These are phyloP conservation scores for Phataginus tricuspis DNA, from an alignment of 2,797 vertebrate genomes.

Conservation along the genomic window DNA sequence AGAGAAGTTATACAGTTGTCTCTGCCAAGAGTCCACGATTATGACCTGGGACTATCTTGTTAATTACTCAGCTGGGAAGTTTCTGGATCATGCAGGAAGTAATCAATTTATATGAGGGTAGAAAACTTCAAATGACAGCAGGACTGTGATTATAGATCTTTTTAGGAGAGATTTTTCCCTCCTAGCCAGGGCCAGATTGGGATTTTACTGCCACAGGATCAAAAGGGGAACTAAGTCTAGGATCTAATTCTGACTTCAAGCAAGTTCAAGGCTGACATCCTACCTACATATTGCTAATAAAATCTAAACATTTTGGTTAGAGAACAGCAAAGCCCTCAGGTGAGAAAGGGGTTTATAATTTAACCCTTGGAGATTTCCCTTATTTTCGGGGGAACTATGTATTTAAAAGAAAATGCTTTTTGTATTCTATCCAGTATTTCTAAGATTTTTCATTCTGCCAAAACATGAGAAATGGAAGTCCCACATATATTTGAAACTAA, in stretches of 20 bases:
- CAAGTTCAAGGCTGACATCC: not conserved
- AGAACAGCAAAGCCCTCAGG: not conserved
- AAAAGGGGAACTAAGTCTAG: not conserved
- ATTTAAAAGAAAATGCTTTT: slow-evolving; percentile 29
- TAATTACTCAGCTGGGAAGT: not conserved
- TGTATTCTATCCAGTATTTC: slow-evolving; percentile 17
- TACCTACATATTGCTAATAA: not conserved
- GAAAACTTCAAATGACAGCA: too few species aligned
- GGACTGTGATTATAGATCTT: not conserved
- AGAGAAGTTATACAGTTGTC: not conserved
- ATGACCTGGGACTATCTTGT: not conserved
- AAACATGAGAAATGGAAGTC: slow-evolving; percentile 3
- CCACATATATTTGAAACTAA: slow-evolving; percentile 11
- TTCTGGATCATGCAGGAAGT: not conserved
- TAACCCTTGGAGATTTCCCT: not conserved
- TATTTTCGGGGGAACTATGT: not conserved
- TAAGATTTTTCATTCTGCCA: not conserved
- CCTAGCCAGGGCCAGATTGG: not conserved
- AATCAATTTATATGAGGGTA: not conserved
- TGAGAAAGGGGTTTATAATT: not conserved
- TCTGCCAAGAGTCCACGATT: not conserved
- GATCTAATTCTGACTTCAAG: slow-evolving; percentile 17
- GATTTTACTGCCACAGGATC: not conserved
- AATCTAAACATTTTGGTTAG: not conserved
- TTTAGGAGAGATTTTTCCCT: not conserved